Base-by-base conservation (phyloP, 2,113 vertebrate species). In the Sciurus niger region DNA sequence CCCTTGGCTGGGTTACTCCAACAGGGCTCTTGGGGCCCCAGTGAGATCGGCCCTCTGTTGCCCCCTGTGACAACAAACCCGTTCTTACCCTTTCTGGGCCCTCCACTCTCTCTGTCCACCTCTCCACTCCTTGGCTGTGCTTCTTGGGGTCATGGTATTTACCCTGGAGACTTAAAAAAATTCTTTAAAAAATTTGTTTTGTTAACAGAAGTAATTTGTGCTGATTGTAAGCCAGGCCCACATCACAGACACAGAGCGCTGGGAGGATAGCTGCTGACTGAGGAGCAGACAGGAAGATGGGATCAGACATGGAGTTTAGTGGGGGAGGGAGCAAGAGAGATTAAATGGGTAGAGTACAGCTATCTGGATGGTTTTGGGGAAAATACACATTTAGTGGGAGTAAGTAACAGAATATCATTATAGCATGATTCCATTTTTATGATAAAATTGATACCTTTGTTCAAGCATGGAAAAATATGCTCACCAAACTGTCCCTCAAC, bases 1-100 rank as follows among this genome's bases (percentile, higher is more conserved):
- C 7, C 0, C 24, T 30, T 30, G 2, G 8, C 34, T 63, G 30
- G 32, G n/a, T 7, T 1, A 25, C 53, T 74, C 65, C 58, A 28
- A 37, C 20, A 30, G 5, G 16, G 28, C 12, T 32, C 16, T 4
- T 9, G 4, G 6, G 4, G 7, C 6, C 37, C 4, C 1, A 14
- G 34, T 1, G 6, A 16, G 25, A 48, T 0, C 0, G 12, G n/a
- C 14, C 55, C 55, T 16, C 1, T 1, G 68, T 6, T 24, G 20
- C 51, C 16, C 63, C 37, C 4, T 0, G 17, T 24, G 48, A 34
- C 8, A 16, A 6, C 24, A 24, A 65, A 73, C 28, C 30, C 37
- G 20, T 13, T 37, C 10, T 9, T 25, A 3, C 30, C 40, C 8
- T 43, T 46, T 16, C 65, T 10, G 77, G 55, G 10, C 28, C 67